These are phyloP conservation scores for Caranx melampygus DNA, from an alignment of 2,113 vertebrate species.

Conservation along the genomic window DNA sequence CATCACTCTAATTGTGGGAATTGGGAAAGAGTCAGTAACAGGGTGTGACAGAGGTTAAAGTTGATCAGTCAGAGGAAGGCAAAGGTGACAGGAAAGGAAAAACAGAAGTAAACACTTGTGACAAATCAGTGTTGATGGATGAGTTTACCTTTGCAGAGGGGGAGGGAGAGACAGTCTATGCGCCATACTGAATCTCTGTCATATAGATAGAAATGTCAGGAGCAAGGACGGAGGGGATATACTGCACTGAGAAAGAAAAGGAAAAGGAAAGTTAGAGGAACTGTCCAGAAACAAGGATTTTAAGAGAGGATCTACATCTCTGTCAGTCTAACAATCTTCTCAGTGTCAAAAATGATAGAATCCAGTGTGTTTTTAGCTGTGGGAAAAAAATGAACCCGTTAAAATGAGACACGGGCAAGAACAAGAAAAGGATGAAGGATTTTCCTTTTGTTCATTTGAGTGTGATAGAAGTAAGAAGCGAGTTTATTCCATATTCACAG, in stretches of 20 bases:
- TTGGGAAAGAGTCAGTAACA: constrained; percentile 33
- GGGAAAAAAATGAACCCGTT: constrained; percentile 18
- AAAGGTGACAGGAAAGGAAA: constrained; percentile 51
- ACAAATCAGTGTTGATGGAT: constrained; percentile 70
- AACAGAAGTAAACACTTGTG: constrained; percentile 54
- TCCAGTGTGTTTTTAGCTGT: constrained; percentile 31
- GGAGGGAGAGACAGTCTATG: constrained; percentile 8
- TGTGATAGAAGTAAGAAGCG: constrained; percentile 57
- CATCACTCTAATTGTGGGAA: constrained; percentile 52
- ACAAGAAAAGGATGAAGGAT: constrained; percentile 26
- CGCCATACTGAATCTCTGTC: constrained; percentile 45
- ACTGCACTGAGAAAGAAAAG: background rate
- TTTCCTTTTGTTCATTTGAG: constrained; percentile 63
- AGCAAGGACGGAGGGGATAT: background rate
- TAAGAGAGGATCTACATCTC: background rate
- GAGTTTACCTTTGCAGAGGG: constrained; percentile 56
- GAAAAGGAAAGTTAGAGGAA: background rate
- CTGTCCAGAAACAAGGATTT: constrained; percentile 1
- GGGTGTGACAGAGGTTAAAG: constrained; percentile 44
- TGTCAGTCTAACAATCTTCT: constrained; percentile 4
- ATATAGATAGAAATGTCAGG: constrained; percentile 28
- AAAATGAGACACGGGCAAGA: constrained; percentile 36
- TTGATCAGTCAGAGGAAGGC: constrained; percentile 47
- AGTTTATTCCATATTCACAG: constrained; percentile 71
- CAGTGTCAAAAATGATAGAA: constrained; percentile 9